Conservation (phyloP, 2,113 vertebrate species). For the Antechinus flavipes region DNA sequence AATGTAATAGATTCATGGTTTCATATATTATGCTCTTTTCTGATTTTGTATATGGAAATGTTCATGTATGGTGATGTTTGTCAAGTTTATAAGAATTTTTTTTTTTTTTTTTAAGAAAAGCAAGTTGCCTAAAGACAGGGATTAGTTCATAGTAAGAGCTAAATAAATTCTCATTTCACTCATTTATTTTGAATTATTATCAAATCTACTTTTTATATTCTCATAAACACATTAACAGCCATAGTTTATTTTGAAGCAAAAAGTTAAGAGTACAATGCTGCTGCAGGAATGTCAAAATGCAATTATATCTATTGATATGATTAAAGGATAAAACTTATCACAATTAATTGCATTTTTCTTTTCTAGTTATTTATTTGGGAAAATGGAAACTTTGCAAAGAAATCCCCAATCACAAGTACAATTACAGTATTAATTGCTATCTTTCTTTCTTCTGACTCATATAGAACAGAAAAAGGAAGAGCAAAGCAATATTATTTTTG, state of each 20-base stretch:
- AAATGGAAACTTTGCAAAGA: not conserved
- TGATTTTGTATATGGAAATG: not conserved
- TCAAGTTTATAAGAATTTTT: too few species aligned
- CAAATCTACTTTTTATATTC: not conserved
- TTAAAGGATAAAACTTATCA: not conserved
- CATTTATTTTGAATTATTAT: not conserved
- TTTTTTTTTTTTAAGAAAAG: not conserved
- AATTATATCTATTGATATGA: not conserved
- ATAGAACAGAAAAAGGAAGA: not conserved
- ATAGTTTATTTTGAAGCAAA: not conserved
- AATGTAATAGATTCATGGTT: not conserved
- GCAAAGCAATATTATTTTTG: not conserved
- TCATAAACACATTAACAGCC: not conserved
- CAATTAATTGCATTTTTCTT: not conserved
- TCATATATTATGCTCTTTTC: not conserved
- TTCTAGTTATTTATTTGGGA: not conserved
- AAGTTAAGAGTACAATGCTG: not conserved
- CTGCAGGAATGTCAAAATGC: not conserved
- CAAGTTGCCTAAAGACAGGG: not conserved
- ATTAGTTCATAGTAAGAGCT: not conserved
- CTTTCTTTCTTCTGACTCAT: not conserved
- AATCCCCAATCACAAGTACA: not conserved
- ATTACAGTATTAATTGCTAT: not conserved
- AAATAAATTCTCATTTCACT: not conserved
- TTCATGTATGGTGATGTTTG: not conserved